A percentile compares a stretch with the other conserved stretches of the same genome.
Conservation (phyloP, 2,888 invertebrate genomes). For the Xestia rhomboidea region DNA sequence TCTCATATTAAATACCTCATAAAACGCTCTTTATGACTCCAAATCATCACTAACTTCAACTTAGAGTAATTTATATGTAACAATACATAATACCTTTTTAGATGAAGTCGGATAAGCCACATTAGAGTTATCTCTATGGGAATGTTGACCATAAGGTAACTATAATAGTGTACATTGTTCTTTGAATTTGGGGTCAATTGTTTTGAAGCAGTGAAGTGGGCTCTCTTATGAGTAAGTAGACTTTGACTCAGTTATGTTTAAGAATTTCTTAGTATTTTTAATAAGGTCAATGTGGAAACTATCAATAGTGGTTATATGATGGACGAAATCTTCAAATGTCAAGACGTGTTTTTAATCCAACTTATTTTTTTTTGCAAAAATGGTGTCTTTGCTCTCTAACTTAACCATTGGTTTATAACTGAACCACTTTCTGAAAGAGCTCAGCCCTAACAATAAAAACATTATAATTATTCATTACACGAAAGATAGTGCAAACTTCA, state of each 20-base stretch:
- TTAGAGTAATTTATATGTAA: conserved; percentile 47
- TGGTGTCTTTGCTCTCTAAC: too few relatives aligned
- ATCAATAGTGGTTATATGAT: neutral
- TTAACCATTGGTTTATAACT: too few relatives aligned
- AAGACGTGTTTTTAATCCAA: too few relatives aligned
- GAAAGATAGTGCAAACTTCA: too few relatives aligned
- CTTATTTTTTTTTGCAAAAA: too few relatives aligned
- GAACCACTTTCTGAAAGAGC: too few relatives aligned
- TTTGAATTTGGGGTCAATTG: conserved; percentile 51
- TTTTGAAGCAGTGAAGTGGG: conserved; percentile 21
- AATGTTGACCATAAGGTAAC: conserved; percentile 43
- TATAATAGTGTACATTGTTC: conserved; percentile 36
- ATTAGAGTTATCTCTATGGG: conserved; percentile 58
- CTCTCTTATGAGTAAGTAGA: neutral
- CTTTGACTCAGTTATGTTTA: neutral
- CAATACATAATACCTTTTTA: conserved; percentile 52
- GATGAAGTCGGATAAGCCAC: conserved; percentile 52
- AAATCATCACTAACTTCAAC: conserved; percentile 38
- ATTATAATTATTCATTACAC: too few relatives aligned
- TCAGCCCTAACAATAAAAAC: too few relatives aligned
- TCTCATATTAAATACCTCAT: conserved; percentile 7
- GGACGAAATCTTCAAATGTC: too few relatives aligned
- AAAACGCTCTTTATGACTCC: conserved; percentile 24
- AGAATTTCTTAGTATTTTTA: neutral
- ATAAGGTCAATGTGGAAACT: neutral